Evolutionary conservation across 2,888 invertebrate genomes (phyloP).

Genomic region (Gerosis bhagava): DNA sequence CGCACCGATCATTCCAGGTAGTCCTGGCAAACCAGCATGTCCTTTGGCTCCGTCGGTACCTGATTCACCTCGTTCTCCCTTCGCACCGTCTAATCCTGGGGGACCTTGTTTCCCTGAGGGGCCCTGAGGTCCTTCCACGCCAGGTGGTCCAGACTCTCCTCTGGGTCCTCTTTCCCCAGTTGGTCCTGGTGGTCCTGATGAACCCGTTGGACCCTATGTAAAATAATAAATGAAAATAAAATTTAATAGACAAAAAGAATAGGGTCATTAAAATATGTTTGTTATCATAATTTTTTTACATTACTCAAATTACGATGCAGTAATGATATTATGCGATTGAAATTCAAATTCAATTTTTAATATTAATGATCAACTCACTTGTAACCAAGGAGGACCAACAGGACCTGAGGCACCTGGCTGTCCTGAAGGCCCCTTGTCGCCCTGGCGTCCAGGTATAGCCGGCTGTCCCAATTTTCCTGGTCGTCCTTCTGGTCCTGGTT

Average conservation of each 20-base stretch:
- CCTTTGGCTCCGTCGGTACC: constrained; percentile 91
- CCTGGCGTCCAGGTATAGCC: constrained; percentile 87
- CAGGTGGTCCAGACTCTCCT: constrained; percentile 89
- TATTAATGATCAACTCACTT: too few species aligned
- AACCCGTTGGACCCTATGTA: constrained; percentile 85
- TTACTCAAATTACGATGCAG: too few species aligned
- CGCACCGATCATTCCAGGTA: constrained; percentile 90
- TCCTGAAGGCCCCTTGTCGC: constrained; percentile 89
- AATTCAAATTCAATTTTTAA: too few species aligned
- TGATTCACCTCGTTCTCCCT: constrained; percentile 82
- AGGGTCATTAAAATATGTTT: too few species aligned
- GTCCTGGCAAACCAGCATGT: constrained; percentile 91
- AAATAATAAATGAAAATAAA: too few species aligned
- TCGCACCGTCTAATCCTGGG: constrained; percentile 88
- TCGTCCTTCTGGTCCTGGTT: constrained; percentile 81
- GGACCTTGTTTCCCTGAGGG: constrained; percentile 90
- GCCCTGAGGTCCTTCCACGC: constrained; percentile 90
- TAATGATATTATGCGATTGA: too few species aligned
- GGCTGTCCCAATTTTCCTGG: constrained; percentile 87
- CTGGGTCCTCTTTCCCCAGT: constrained; percentile 88
- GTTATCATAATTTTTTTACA: too few species aligned
- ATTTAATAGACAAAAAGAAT: too few species aligned
- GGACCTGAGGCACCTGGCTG: constrained; percentile 84
- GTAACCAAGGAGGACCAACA: constrained; percentile 86
- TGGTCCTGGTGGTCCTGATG: constrained; percentile 85